phyloP scores from a whole-genome alignment of 2,888 invertebrate species.

The Myopa testacea region DNA sequence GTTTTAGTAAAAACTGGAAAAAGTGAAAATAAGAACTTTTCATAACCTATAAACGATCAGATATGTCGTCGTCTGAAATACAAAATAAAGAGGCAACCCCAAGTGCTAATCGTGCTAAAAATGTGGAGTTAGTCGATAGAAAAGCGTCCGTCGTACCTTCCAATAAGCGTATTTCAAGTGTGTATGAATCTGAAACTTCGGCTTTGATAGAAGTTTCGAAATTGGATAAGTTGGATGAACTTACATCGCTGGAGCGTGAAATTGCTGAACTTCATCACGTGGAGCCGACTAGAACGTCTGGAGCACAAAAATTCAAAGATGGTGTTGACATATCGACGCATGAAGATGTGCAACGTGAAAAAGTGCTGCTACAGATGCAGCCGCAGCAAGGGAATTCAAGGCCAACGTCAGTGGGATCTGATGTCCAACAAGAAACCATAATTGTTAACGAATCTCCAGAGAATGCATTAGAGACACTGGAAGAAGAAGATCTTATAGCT shows the following conservation, averaged over 20 bases:
- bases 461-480: slow-evolving; percentile 45
- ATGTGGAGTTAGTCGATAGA: too few species aligned
- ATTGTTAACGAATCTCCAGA: neutral
- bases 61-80: slow-evolving; percentile 3
- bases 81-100: neutral
- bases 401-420: neutral
- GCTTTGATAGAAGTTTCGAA: neutral
- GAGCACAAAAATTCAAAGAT: slow-evolving; percentile 16
- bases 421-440: neutral
- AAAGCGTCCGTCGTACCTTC: neutral
- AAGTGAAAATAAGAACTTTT: neutral
- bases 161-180: neutral
- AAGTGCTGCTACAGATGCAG: slow-evolving; percentile 40
- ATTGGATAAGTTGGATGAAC: slow-evolving; percentile 56
- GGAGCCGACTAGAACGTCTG: slow-evolving; percentile 40
- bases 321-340: neutral
- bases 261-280: slow-evolving; percentile 63
- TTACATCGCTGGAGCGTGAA: slow-evolving; percentile 63
- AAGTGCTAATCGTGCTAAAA: neutral
- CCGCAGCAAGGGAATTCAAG: slow-evolving; percentile 20
- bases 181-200: too few species aligned
- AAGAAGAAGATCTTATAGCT: slow-evolving; percentile 68
- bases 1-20: neutral
- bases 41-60: neutral
- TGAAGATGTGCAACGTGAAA: neutral